A percentile compares a stretch with the other conserved stretches of the same genome.
phyloP scores from a whole-genome alignment of 2,113 vertebrate genomes.

The Rhinogobius similis region DNA sequence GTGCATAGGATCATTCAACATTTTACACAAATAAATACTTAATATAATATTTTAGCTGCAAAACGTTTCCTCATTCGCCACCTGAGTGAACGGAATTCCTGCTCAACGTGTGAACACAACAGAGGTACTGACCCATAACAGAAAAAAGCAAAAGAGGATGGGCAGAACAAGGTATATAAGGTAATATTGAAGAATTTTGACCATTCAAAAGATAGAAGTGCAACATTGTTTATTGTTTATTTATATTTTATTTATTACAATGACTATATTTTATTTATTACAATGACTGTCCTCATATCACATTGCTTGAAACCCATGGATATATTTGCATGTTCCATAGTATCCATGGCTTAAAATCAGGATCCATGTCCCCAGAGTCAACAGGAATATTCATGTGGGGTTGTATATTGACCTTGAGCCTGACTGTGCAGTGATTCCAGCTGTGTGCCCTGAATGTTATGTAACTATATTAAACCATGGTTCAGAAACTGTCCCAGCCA shows the following conservation, averaged over 20 bases:
- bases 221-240: not conserved
- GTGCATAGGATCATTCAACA: no score
- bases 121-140: no score
- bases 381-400: not conserved
- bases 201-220: not conserved
- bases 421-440: slow-evolving; percentile 40
- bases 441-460: slow-evolving; percentile 66
- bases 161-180: no score
- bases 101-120: no score
- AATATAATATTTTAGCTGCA: no score
- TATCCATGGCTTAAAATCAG: no score
- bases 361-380: not conserved
- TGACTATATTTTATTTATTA: not conserved
- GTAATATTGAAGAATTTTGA: not conserved
- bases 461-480: slow-evolving; percentile 77
- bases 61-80: no score
- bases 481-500: slow-evolving; percentile 47
- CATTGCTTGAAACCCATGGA: not conserved
- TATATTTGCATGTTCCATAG: not conserved
- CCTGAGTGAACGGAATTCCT: no score
- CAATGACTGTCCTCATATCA: not conserved
- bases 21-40: no score
- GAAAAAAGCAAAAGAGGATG: no score
- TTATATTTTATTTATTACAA: no score
- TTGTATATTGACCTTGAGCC: slow-evolving; percentile 35